A percentile compares a stretch with the other conserved stretches of the same genome.
phyloP scores from a whole-genome alignment of 2,888 invertebrate genomes.

The Bhutanitis thaidina region DNA sequence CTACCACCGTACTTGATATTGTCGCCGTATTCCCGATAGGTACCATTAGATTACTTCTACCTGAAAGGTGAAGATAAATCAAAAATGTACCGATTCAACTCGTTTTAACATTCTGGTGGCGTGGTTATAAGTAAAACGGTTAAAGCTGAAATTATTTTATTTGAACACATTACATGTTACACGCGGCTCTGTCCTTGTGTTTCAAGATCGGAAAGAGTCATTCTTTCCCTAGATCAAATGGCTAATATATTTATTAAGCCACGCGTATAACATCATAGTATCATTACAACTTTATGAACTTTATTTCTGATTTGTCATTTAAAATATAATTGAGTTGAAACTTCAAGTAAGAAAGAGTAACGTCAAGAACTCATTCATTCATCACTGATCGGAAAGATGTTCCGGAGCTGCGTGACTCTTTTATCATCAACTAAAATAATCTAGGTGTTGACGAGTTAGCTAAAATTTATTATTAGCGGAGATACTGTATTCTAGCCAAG shows the following conservation, averaged over 20 bases:
- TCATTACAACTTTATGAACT: background rate
- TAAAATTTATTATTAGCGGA: constrained; percentile 2
- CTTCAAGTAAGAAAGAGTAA: background rate
- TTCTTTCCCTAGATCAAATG: constrained; percentile 8
- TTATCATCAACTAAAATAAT: constrained; percentile 2
- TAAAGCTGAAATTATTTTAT: background rate
- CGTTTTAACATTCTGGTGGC: too few species aligned
- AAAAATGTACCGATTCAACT: too few species aligned
- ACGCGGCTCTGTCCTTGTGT: constrained; percentile 6
- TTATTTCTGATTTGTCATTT: background rate
- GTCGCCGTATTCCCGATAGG: too few species aligned
- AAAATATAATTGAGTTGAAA: background rate
- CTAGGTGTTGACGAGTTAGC: background rate
- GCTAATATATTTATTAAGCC: constrained; percentile 14
- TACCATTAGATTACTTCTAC: too few species aligned
- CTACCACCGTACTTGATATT: too few species aligned
- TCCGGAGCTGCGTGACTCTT: background rate
- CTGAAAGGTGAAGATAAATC: too few species aligned
- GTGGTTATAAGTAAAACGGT: too few species aligned
- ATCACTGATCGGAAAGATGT: background rate
- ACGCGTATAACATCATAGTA: too few species aligned
- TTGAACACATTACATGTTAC: background rate
- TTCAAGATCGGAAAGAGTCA: constrained; percentile 10
- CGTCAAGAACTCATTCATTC: background rate
- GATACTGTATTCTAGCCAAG: constrained; percentile 6